Conservation (phyloP, 1,140 invertebrate species). For the Whitmania pigra region DNA sequence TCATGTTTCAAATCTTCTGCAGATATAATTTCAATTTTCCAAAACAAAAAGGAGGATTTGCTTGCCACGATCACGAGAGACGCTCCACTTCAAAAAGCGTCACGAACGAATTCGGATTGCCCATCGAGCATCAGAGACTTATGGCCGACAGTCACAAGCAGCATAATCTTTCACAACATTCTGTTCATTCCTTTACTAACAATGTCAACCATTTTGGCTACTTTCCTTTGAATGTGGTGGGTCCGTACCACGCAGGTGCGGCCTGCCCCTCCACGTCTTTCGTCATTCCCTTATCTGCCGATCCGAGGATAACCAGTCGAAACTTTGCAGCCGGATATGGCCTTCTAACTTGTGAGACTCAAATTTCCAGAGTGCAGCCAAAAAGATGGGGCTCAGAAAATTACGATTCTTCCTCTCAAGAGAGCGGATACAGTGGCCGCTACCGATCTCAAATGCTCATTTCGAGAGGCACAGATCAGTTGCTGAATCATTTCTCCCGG, state of each 20-base stretch:
- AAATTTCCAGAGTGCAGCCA: too few species aligned
- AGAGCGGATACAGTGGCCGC: too few species aligned
- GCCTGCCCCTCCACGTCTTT: background rate
- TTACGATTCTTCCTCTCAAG: too few species aligned
- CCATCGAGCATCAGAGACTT: background rate
- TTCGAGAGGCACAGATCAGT: too few species aligned
- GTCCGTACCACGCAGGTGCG: background rate
- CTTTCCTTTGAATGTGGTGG: background rate
- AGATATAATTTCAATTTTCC: too few species aligned
- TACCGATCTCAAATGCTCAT: too few species aligned
- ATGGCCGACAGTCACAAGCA: background rate
- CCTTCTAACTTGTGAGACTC: constrained; percentile 2
- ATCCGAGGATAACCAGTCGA: background rate
- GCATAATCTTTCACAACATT: background rate
- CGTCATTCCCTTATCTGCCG: background rate
- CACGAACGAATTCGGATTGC: background rate
- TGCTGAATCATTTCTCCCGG: too few species aligned
- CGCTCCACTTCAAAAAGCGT: background rate
- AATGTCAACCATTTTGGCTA: background rate
- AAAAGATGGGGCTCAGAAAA: too few species aligned
- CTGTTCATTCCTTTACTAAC: background rate
- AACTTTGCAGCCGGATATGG: constrained; percentile 1
- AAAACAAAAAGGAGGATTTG: too few species aligned
- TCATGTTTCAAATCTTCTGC: background rate
- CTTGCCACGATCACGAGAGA: background rate